Percentiles rank a stretch among this genome's conserved stretches.
These are phyloP conservation scores for Petrocephalus zakoni DNA, from an alignment of 2,113 vertebrate species.

Conservation along the genomic window DNA sequence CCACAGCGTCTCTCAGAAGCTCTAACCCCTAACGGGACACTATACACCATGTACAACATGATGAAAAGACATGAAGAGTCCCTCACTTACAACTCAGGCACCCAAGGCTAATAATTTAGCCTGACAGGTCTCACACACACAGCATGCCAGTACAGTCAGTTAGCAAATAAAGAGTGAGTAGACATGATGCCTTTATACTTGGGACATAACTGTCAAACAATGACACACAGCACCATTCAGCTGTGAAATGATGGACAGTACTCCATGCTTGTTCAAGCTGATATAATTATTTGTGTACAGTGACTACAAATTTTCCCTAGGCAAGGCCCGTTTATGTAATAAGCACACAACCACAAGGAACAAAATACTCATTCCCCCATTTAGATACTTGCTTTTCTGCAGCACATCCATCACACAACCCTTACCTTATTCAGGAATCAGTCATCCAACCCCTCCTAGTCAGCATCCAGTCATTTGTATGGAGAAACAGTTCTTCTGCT, in stretches of 20 bases:
- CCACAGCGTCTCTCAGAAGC: background rate
- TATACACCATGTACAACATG: background rate
- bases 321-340: background rate
- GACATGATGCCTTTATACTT: background rate
- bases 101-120: background rate
- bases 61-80: background rate
- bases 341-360: background rate
- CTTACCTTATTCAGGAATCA: background rate
- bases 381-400: background rate
- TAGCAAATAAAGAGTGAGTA: background rate
- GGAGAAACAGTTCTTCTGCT: background rate
- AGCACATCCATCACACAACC: background rate
- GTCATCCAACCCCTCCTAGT: background rate
- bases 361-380: background rate
- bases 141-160: background rate
- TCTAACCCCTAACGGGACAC: background rate
- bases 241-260: background rate
- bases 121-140: background rate
- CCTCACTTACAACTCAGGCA: background rate
- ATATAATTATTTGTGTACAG: slow-evolving; percentile 1
- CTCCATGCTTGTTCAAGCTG: background rate
- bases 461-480: background rate
- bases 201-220: background rate
- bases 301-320: background rate
- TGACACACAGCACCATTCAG: background rate